phyloP scores from a whole-genome alignment of 64 coral and sea anemone species.

The Stylophora pistillata region DNA sequence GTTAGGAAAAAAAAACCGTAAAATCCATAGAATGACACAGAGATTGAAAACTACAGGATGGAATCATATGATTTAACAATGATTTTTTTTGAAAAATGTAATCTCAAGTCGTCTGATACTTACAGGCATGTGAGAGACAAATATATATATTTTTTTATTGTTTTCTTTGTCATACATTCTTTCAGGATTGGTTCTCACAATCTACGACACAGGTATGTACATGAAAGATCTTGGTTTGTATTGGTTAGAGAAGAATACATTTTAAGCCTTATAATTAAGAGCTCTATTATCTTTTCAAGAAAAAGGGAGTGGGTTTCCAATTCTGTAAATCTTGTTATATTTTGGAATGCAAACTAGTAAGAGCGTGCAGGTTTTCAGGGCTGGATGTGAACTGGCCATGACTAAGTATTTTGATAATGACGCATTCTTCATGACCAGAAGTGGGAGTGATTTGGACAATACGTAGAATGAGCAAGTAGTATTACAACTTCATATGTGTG shows the following conservation, averaged over 20 bases:
- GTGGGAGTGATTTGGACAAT: too few species aligned
- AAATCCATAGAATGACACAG: neutral
- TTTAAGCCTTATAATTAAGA: neutral
- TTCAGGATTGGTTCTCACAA: slow-evolving; percentile 27
- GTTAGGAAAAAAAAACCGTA: neutral
- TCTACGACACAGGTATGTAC: slow-evolving; percentile 13
- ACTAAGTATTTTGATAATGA: too few species aligned
- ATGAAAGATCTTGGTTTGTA: neutral
- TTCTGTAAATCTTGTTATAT: too few species aligned
- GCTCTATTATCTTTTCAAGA: neutral
- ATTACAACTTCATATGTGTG: too few species aligned
- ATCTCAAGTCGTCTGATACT: neutral
- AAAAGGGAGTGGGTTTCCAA: too few species aligned
- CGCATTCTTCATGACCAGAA: too few species aligned
- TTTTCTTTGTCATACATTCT: neutral
- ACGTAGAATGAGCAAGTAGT: too few species aligned
- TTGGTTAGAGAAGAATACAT: neutral
- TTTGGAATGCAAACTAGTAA: too few species aligned
- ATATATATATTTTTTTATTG: neutral
- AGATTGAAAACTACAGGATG: neutral
- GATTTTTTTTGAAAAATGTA: neutral
- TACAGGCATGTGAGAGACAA: neutral
- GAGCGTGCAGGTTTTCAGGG: too few species aligned
- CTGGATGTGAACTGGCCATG: too few species aligned
- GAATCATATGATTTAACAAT: neutral